A percentile compares a stretch with the other conserved stretches of the same genome.
Conservation (phyloP, 2,113 vertebrate species). For the Cyanocitta stelleri region DNA sequence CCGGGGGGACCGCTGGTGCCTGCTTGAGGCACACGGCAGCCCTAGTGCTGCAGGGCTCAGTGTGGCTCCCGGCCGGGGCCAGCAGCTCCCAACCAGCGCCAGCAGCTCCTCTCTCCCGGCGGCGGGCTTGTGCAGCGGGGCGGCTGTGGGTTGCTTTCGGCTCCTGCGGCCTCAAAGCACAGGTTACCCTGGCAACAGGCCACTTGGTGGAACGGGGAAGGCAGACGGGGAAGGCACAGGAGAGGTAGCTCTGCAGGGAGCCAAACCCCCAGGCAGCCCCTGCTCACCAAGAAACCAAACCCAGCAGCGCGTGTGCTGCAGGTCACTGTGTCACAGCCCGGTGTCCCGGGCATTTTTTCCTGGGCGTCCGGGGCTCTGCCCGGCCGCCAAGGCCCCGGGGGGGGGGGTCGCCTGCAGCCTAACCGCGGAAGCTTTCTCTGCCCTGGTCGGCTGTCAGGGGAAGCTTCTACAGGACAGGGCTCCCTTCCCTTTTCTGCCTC, state of each 20-base stretch:
- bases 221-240: neutral
- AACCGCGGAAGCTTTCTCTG: fast-evolving
- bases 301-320: neutral
- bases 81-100: neutral
- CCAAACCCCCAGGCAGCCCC: neutral
- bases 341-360: neutral
- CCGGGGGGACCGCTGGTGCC: neutral
- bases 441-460: fast-evolving
- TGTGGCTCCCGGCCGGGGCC: neutral
- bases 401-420: neutral
- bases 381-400: neutral
- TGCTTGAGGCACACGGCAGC: neutral
- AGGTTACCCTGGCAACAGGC: neutral
- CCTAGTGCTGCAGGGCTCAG: neutral
- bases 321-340: neutral
- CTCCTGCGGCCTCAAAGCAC: neutral
- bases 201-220: neutral
- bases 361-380: neutral
- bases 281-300: neutral
- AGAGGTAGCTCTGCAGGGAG: neutral
- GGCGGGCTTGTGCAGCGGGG: neutral
- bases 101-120: neutral
- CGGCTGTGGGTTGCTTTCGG: neutral
- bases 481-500: neutral
- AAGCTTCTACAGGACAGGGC: neutral